Evolutionary conservation across 2,113 vertebrate genomes (phyloP).

Genomic region (Anser brachyrhynchus): DNA sequence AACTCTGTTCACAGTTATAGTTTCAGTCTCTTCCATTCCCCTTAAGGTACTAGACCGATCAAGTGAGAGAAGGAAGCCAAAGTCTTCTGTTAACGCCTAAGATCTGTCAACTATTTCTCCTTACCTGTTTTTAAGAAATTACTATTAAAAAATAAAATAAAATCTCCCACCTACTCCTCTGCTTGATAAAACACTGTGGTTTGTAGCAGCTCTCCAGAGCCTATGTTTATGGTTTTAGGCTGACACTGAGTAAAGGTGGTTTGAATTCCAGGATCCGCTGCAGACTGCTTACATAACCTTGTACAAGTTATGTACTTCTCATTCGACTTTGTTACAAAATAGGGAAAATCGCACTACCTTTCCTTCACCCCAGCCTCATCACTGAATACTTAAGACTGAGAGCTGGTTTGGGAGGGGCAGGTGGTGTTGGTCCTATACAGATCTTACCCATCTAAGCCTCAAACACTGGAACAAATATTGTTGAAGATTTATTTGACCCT

Average conservation of each 20-base stretch:
- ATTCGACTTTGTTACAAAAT: neutral
- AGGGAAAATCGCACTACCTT: neutral
- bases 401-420: neutral
- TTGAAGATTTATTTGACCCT: neutral
- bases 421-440: neutral
- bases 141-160: neutral
- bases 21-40: neutral
- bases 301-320: neutral
- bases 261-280: neutral
- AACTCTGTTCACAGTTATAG: neutral
- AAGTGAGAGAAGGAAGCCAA: neutral
- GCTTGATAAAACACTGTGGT: neutral
- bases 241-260: neutral
- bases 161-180: neutral
- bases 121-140: neutral
- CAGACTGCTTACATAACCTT: neutral
- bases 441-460: neutral
- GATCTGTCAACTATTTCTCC: neutral
- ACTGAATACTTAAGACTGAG: neutral
- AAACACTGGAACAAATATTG: neutral
- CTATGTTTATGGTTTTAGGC: neutral
- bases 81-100: neutral
- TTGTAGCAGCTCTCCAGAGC: neutral
- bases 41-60: neutral
- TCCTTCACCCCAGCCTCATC: neutral